A percentile compares a stretch with the other conserved stretches of the same genome.
These are phyloP conservation scores for Latrodectus hesperus DNA, from an alignment of 2,888 invertebrate genomes.

Conservation along the genomic window DNA sequence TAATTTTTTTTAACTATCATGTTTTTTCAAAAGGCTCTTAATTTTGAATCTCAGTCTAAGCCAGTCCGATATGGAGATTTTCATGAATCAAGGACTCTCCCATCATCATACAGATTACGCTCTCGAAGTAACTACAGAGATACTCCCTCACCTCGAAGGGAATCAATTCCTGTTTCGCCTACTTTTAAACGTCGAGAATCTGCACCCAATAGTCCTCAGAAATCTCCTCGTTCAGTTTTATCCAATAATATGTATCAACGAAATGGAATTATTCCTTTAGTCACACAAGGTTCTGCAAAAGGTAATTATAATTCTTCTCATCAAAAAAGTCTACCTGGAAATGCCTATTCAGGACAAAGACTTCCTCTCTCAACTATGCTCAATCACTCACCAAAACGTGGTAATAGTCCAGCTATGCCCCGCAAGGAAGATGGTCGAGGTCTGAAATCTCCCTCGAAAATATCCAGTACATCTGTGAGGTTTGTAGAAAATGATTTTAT, in stretches of 20 bases:
- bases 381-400: slow-evolving; percentile 40
- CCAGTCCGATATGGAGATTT: slow-evolving; percentile 8
- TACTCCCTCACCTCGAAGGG: slow-evolving; percentile 39
- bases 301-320: neutral
- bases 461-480: slow-evolving; percentile 52
- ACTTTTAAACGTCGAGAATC: slow-evolving; percentile 18
- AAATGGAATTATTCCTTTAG: slow-evolving; percentile 12
- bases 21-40: slow-evolving; percentile 4
- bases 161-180: slow-evolving; percentile 37
- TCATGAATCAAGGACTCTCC: slow-evolving; percentile 37
- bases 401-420: slow-evolving; percentile 32
- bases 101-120: slow-evolving; percentile 53
- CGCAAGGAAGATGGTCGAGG: slow-evolving; percentile 27
- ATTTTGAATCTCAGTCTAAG: slow-evolving; percentile 27
- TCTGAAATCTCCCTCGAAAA: slow-evolving; percentile 40
- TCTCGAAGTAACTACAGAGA: slow-evolving; percentile 34
- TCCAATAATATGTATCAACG: slow-evolving; percentile 38
- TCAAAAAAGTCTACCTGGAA: neutral
- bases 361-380: slow-evolving; percentile 44
- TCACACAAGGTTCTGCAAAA: slow-evolving; percentile 35
- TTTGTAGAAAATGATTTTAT: slow-evolving; percentile 4
- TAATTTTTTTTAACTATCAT: too few species aligned
- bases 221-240: slow-evolving; percentile 28
- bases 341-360: slow-evolving; percentile 3
- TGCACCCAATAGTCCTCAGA: slow-evolving; percentile 22